These are phyloP conservation scores for Dasypogon diadema DNA, from an alignment of 2,888 invertebrate species.

Conservation along the genomic window DNA sequence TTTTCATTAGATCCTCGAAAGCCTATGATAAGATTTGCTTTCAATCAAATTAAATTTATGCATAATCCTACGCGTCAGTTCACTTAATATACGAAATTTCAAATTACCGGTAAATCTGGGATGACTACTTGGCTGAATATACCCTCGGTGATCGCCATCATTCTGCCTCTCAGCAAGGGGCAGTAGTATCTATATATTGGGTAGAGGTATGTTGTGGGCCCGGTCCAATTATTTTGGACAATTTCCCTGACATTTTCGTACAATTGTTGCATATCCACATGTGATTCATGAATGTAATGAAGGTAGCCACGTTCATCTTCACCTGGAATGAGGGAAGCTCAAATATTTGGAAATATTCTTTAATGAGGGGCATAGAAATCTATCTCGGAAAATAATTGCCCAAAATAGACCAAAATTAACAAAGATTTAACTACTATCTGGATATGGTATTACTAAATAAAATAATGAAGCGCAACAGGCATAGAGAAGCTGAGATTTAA, in stretches of 20 bases:
- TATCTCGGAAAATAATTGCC: too few relatives aligned
- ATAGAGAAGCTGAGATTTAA: too few relatives aligned
- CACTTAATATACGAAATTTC: slow-evolving; percentile 21
- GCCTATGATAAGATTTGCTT: slow-evolving; percentile 69
- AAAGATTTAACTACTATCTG: too few relatives aligned
- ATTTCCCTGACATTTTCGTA: slow-evolving; percentile 64
- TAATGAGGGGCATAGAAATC: neutral
- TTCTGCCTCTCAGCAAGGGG: slow-evolving; percentile 63
- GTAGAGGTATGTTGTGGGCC: slow-evolving; percentile 65
- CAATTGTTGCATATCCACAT: slow-evolving; percentile 64
- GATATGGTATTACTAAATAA: too few relatives aligned
- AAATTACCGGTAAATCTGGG: slow-evolving; percentile 64
- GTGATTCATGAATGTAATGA: slow-evolving; percentile 63
- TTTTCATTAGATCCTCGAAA: slow-evolving; percentile 78
- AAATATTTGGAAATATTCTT: neutral
- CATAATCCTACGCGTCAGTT: slow-evolving; percentile 44
- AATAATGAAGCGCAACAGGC: too few relatives aligned
- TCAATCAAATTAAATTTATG: slow-evolving; percentile 47
- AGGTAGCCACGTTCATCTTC: slow-evolving; percentile 62
- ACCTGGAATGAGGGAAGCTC: slow-evolving; percentile 56
- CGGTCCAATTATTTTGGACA: slow-evolving; percentile 64
- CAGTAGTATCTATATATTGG: slow-evolving; percentile 68
- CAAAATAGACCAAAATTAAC: too few relatives aligned
- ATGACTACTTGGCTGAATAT: slow-evolving; percentile 64
- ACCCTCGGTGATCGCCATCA: slow-evolving; percentile 64